Conservation (phyloP, 2,113 vertebrate species). For the Malurus cyaneus region DNA sequence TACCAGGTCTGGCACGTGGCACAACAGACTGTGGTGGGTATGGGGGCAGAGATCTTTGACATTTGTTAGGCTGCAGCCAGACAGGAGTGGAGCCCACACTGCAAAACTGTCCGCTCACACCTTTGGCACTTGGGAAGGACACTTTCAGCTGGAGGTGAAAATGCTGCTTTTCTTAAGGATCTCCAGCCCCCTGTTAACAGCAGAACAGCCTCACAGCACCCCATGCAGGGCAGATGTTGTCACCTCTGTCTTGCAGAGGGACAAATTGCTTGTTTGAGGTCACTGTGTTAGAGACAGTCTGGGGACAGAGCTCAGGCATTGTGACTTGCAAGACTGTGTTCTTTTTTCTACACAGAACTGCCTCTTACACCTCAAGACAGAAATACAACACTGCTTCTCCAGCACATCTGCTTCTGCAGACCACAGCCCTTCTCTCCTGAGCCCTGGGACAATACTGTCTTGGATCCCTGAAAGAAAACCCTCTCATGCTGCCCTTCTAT, state of each 20-base stretch:
- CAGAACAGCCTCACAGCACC: not conserved
- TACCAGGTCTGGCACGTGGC: not conserved
- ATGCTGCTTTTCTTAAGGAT: not conserved
- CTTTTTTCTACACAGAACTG: not conserved
- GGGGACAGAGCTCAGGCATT: not conserved
- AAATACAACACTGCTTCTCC: not conserved
- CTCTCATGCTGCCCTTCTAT: not conserved
- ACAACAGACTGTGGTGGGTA: not conserved
- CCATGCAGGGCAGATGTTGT: not conserved
- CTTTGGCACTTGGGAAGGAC: not conserved
- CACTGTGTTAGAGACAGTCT: not conserved
- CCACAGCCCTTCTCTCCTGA: not conserved
- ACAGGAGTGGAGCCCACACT: not conserved
- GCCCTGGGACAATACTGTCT: not conserved
- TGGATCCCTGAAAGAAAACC: not conserved
- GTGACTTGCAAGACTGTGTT: not conserved
- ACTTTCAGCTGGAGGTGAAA: not conserved
- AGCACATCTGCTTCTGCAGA: not conserved
- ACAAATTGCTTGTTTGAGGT: not conserved
- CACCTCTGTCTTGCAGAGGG: not conserved
- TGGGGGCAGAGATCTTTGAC: not conserved
- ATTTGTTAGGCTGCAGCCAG: not conserved
- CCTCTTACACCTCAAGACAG: not conserved
- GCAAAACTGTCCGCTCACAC: not conserved
- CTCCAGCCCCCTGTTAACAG: not conserved